Percentiles rank a stretch among this genome's conserved stretches.
phyloP scores from a whole-genome alignment of 2,113 vertebrate genomes.

The Triplophysa rosa region DNA sequence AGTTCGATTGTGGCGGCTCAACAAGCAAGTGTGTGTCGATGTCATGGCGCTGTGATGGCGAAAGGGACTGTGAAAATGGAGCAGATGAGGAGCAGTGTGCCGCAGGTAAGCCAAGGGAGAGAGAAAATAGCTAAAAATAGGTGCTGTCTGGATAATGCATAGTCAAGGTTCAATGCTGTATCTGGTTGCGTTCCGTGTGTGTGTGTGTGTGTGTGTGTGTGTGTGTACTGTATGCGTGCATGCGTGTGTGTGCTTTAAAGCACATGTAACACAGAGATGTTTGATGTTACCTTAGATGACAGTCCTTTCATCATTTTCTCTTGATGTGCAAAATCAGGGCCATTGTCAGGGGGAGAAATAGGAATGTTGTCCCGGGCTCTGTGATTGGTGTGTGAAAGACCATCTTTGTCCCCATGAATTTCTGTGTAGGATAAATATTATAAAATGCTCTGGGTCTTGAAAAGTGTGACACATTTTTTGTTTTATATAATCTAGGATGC shows the following conservation, averaged over 20 bases:
- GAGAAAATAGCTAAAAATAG: background rate
- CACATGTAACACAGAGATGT: constrained; percentile 9
- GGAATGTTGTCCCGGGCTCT: no score
- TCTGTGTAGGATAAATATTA: background rate
- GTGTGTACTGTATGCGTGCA: no score
- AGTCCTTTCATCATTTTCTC: background rate
- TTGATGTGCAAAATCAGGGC: background rate
- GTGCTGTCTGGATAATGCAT: constrained; percentile 1
- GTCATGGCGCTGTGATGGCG: constrained; percentile 93
- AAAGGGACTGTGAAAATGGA: constrained; percentile 91
- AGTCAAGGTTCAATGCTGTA: background rate
- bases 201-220: background rate
- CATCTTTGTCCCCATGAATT: no score
- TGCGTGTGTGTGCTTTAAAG: no score
- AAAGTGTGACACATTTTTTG: background rate
- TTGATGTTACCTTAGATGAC: background rate
- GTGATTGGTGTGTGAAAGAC: no score
- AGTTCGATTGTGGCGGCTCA: constrained; percentile 90
- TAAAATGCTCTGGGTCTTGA: constrained; percentile 8
- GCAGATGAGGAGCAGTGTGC: constrained; percentile 88
- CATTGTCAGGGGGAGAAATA: no score
- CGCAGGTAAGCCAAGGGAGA: constrained; percentile 71
- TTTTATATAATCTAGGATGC: no score
- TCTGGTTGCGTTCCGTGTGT: background rate
- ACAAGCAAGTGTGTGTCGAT: constrained; percentile 89